These are phyloP conservation scores for Aleiodes alternator DNA, from an alignment of 2,888 invertebrate genomes.

Conservation along the genomic window DNA sequence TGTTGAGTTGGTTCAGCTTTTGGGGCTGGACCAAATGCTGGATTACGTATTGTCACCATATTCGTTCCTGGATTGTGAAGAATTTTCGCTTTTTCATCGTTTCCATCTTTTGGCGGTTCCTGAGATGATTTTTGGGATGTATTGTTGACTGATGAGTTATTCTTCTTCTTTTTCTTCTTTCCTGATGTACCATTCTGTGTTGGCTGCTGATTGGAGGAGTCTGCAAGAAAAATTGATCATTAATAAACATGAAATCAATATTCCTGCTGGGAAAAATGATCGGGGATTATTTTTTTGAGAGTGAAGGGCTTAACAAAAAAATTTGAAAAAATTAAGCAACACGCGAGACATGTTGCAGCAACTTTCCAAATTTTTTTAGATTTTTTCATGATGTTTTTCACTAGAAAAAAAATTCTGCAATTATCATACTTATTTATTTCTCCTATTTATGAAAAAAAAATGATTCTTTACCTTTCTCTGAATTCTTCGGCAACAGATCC, in stretches of 20 bases:
- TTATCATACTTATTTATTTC: neutral
- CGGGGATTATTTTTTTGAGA: no score
- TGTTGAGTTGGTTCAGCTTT: slow-evolving; percentile 76
- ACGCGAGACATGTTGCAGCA: no score
- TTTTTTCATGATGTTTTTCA: no score
- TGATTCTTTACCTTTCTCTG: slow-evolving; percentile 64
- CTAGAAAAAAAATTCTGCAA: no score
- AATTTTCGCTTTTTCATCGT: slow-evolving; percentile 74
- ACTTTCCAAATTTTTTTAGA: no score
- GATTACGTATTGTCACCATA: slow-evolving; percentile 87
- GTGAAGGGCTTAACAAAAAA: no score
- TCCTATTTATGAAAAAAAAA: neutral
- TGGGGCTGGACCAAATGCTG: slow-evolving; percentile 83
- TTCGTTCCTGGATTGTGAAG: slow-evolving; percentile 77
- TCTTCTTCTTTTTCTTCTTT: slow-evolving; percentile 77
- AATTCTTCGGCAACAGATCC: slow-evolving; percentile 69
- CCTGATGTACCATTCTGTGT: slow-evolving; percentile 76
- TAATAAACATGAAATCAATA: no score
- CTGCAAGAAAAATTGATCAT: slow-evolving; percentile 37
- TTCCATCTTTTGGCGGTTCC: slow-evolving; percentile 57
- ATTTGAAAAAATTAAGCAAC: no score
- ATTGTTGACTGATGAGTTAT: slow-evolving; percentile 44
- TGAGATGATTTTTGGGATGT: slow-evolving; percentile 50
- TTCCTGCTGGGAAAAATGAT: neutral
- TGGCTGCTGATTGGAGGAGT: slow-evolving; percentile 57